Evolutionary conservation across 2,888 invertebrate genomes (phyloP), one percentile per base, ranked within the genome.

Genomic region (Apamea epomidion): DNA sequence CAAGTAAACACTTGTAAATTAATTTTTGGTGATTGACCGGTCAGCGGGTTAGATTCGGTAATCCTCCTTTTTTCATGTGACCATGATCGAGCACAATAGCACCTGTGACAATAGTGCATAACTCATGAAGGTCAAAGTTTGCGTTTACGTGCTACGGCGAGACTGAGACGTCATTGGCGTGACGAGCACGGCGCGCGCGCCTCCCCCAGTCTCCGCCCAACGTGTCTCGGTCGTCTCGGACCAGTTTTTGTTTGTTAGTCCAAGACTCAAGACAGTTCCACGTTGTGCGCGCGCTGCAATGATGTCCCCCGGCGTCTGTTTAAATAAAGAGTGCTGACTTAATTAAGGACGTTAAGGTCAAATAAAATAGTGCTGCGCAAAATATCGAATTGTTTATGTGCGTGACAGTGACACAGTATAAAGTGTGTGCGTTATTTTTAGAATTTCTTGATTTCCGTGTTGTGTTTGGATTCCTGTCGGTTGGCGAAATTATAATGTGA

Each of bases 331-430:
- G 32, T 60, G n/a, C 67, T 45, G 58, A 71, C 48, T 51, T 65
- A 83, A 54, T 29, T 70, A 81, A 83, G 70, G 51, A 70, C 77
- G 70, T 71, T 51, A 16, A 60, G 48, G 71, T 78, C 67, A 71
- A 78, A 77, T 37, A 10, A 60, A 58, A 78, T 25, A 0, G 42
- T 84, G 51, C 48, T 65, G 58, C 65, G 70, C 65, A 78, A 71
- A 60, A 67, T 10, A 60, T 1, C 12, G 1, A 37, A 37, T 48
- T 25, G 18, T 69, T 8, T 25, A 16, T 7, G 29, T 78, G 21
- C 12, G 69, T 81, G 62, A 69, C 18, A 54, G 69, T 81, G 42
- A 65, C n/a, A 60, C 42, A 65, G 32, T n/a, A 8, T 14, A 51
- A 42, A 65, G 83, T 64, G 45, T 51, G 18, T 69, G 76, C 25